These are phyloP conservation scores for Dermatemys mawii DNA, from an alignment of 2,113 vertebrate species.

Conservation along the genomic window DNA sequence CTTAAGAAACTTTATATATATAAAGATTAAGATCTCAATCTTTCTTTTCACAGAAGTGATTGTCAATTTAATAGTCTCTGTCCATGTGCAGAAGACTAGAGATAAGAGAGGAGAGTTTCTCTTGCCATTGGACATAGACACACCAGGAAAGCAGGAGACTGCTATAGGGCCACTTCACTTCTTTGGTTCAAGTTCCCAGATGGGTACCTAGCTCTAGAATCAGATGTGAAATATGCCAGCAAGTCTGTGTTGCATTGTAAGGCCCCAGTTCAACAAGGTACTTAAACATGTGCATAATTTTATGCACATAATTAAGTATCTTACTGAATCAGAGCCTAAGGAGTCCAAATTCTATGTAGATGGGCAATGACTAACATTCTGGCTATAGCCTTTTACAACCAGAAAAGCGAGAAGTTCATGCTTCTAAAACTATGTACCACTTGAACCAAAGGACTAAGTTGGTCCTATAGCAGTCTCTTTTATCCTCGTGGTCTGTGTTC, in stretches of 20 bases:
- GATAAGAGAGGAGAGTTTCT: neutral
- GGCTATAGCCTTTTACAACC: too few species aligned
- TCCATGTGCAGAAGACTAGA: neutral
- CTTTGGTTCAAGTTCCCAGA: neutral
- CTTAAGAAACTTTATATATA: neutral
- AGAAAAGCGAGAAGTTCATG: neutral
- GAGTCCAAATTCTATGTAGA: too few species aligned
- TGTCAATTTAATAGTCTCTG: neutral
- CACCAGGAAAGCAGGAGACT: neutral
- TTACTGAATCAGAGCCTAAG: too few species aligned
- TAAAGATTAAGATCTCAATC: neutral
- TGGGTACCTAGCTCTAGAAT: neutral
- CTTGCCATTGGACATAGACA: neutral
- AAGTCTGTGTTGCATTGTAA: neutral
- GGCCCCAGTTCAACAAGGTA: too few species aligned
- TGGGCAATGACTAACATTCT: too few species aligned
- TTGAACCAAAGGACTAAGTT: neutral
- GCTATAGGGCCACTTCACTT: neutral
- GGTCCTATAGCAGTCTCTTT: neutral
- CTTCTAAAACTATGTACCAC: neutral
- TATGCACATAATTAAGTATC: too few species aligned
- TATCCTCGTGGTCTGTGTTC: neutral
- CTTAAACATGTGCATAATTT: too few species aligned
- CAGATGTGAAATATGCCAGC: neutral
- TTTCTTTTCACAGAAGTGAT: neutral